Conservation (phyloP, 53 echinoderm and acorn worm species). For the Stichopus horrens region DNA sequence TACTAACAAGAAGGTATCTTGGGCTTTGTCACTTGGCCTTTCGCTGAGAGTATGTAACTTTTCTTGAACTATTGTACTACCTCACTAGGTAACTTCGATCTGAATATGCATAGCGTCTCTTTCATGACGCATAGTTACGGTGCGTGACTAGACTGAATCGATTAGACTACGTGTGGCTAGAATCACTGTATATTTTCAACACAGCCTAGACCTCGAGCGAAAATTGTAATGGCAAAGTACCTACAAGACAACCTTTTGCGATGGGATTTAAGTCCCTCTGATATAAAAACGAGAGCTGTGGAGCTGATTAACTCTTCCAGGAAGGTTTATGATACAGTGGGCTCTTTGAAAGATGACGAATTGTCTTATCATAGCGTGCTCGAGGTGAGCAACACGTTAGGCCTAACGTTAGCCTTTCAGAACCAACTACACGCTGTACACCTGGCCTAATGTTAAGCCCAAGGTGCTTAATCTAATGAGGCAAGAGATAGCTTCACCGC, state of each 20-base stretch:
- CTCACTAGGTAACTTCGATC: neutral
- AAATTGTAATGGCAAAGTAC: conserved; percentile 35
- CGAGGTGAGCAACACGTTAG: conserved; percentile 53
- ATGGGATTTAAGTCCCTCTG: conserved; percentile 84
- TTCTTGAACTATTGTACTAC: neutral
- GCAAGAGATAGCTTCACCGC: no score
- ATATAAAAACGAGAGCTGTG: conserved; percentile 73
- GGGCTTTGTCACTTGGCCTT: no score
- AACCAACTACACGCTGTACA: no score
- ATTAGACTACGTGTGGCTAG: no score
- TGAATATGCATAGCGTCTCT: neutral
- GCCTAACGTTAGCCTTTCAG: neutral
- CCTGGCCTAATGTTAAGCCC: neutral
- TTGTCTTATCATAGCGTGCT: conserved; percentile 71
- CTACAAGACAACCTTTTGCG: conserved; percentile 68
- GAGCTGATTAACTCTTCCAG: conserved; percentile 64
- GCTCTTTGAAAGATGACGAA: conserved; percentile 69
- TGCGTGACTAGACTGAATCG: neutral
- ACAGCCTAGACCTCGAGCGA: no score
- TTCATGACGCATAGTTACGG: neutral
- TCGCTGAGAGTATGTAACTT: neutral
- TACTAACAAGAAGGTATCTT: no score
- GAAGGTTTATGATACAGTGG: conserved; percentile 87
- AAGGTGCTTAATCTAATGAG: no score
- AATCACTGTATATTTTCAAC: no score